Evolutionary conservation across 2,888 invertebrate genomes (phyloP).

Genomic region (Hecatera dysodea): DNA sequence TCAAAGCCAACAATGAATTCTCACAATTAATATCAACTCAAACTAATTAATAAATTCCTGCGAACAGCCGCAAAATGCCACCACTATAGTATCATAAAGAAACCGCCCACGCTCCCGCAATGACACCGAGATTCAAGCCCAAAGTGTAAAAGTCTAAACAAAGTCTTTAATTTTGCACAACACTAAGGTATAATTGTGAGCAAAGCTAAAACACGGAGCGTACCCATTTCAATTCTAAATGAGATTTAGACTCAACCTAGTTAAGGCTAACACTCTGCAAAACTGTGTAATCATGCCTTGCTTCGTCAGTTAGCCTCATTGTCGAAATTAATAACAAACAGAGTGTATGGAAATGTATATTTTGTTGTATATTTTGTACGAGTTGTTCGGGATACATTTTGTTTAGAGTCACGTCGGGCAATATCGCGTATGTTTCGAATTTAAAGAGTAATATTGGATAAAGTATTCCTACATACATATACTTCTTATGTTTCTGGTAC

Average conservation of each 20-base stretch:
- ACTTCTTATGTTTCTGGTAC: neutral
- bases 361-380: constrained; percentile 22
- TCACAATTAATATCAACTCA: constrained; percentile 40
- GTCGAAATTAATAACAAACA: constrained; percentile 61
- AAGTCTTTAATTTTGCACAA: constrained; percentile 42
- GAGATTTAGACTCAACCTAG: constrained; percentile 54
- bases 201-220: constrained; percentile 17
- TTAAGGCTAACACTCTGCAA: constrained; percentile 38
- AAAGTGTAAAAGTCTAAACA: constrained; percentile 44
- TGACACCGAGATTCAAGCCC: constrained; percentile 32
- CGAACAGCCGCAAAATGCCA: neutral
- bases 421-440: constrained; percentile 25
- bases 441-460: constrained; percentile 36
- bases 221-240: constrained; percentile 57
- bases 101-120: constrained; percentile 22
- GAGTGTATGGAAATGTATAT: constrained; percentile 29
- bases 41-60: constrained; percentile 50
- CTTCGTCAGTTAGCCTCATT: constrained; percentile 43
- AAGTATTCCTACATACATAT: neutral
- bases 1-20: constrained; percentile 29
- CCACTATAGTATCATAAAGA: constrained; percentile 34
- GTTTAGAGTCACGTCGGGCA: constrained; percentile 39
- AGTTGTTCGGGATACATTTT: constrained; percentile 17
- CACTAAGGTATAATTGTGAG: constrained; percentile 42
- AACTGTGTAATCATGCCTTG: constrained; percentile 39